Evolutionary conservation across 2,797 vertebrate genomes (phyloP), one percentile per base, ranked within the genome.

Genomic region (Pantherophis alleghaniensis): DNA sequence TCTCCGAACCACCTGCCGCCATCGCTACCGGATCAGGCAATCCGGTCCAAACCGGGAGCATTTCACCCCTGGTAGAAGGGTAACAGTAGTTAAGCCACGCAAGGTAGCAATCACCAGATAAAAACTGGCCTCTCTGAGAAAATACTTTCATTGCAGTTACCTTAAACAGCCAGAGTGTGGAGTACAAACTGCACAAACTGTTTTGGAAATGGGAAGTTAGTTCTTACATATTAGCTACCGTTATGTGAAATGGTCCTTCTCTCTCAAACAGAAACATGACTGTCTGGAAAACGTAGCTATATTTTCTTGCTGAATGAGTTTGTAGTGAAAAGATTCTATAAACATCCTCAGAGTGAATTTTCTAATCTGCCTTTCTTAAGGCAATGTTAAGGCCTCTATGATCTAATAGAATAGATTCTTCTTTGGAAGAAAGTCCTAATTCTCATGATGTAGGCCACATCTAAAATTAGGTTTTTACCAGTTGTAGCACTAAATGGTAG

Each of bases 151-250:
- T 13, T 90, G 95, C 95, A 96, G 92, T 93, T 95, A 69, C 83
- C 92, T 0, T 4, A 91, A 0, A 93, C 93, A 93, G 93, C 96
- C 97, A 91, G 95, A 2, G 96, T 95, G 88, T 94, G 97, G 96
- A 94, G 97, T 95, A 61, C 92, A 20, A 96, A 91, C 90, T 91
- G 87, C 91, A 94, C 18, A 42, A 83, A 79, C 91, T 37, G 24
- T 0, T 5, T 24, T 6, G 24, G 14, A 60, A 86, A 86, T 37
- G 12, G 66, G 12, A 90, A 57, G 13, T 56, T 83, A 59, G 0
- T 0, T 51, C 26, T 26, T 12, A 2, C 7, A 2, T 2, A 32
- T 90, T 79, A 4, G 91, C 0, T 92, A 0, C 63, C 12, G 0
- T 0, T 0, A 24, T 87, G 0, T 91, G 26, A 0, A 0, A 51